Conservation (phyloP, 2,888 invertebrate genomes). For the Frankliniella intonsa region DNA sequence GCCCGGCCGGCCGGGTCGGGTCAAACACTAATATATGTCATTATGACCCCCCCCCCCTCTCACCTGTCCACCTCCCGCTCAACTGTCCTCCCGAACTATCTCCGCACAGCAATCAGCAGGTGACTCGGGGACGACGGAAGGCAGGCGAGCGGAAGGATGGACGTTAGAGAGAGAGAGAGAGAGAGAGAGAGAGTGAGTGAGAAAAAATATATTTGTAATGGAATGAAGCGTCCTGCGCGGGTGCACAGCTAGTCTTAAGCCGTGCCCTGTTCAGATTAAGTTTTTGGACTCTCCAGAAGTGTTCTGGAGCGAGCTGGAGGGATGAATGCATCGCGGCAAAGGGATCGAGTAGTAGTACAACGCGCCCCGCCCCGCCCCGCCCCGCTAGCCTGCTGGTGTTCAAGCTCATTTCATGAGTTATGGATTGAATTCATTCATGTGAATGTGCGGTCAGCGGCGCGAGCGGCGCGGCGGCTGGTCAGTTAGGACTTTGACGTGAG, state of each 20-base stretch:
- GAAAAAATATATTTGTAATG: not conserved
- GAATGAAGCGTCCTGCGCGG: too few species aligned
- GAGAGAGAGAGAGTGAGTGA: not conserved
- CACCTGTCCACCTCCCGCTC: too few species aligned
- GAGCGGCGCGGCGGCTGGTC: not conserved
- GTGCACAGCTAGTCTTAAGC: too few species aligned
- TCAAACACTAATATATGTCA: conserved; percentile 5
- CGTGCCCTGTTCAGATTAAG: too few species aligned
- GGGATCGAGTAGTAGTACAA: not conserved
- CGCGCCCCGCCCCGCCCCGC: not conserved
- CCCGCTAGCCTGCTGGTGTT: not conserved
- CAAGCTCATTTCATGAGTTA: not conserved
- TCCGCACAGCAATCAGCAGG: not conserved
- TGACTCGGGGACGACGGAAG: not conserved
- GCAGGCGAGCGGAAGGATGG: not conserved
- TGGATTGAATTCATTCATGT: conserved; percentile 16
- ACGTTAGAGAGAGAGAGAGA: not conserved
- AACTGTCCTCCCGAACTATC: not conserved
- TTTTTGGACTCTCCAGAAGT: not conserved
- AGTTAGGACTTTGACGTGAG: not conserved
- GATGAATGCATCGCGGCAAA: too few species aligned
- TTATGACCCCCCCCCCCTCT: not conserved
- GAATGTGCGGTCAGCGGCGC: not conserved
- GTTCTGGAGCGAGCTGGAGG: too few species aligned
- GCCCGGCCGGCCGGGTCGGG: not conserved